These are phyloP conservation scores for Pheosia tremula DNA, from an alignment of 2,888 invertebrate species.

Conservation along the genomic window DNA sequence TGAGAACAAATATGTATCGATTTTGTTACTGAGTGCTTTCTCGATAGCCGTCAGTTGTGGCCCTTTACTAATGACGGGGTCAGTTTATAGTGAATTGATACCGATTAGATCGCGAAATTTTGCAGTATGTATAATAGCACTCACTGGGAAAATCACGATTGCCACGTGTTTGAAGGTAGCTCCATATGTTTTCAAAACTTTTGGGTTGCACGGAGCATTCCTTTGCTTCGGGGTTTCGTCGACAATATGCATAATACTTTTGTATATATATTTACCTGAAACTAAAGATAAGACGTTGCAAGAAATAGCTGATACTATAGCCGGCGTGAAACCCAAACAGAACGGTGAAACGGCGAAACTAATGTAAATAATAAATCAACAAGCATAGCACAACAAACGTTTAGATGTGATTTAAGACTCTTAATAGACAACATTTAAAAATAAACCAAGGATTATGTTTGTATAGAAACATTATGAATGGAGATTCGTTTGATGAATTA, in stretches of 20 bases:
- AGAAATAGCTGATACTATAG: slow-evolving; percentile 44
- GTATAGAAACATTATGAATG: too few species aligned
- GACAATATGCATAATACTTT: slow-evolving; percentile 22
- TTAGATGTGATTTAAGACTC: too few species aligned
- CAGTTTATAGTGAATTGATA: slow-evolving; percentile 44
- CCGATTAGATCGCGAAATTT: slow-evolving; percentile 44
- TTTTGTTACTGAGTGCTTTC: slow-evolving; percentile 37
- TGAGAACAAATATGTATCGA: slow-evolving; percentile 40
- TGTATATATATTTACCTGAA: slow-evolving; percentile 53
- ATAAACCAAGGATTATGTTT: too few species aligned
- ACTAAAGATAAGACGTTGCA: slow-evolving; percentile 56
- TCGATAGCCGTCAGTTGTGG: slow-evolving; percentile 49
- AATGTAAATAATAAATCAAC: slow-evolving; percentile 6
- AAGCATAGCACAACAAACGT: neutral
- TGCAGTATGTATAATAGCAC: slow-evolving; percentile 26
- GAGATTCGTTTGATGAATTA: too few species aligned
- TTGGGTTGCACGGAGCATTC: slow-evolving; percentile 44
- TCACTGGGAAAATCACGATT: slow-evolving; percentile 14
- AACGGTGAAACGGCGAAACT: slow-evolving; percentile 2
- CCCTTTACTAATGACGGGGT: slow-evolving; percentile 39
- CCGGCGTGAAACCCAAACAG: slow-evolving; percentile 8
- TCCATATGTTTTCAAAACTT: slow-evolving; percentile 41
- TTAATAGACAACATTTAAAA: too few species aligned
- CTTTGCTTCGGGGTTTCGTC: slow-evolving; percentile 38
- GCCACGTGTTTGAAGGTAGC: slow-evolving; percentile 35